phyloP scores from a whole-genome alignment of 1,140 invertebrate species.

The Nixonia krombeini region DNA sequence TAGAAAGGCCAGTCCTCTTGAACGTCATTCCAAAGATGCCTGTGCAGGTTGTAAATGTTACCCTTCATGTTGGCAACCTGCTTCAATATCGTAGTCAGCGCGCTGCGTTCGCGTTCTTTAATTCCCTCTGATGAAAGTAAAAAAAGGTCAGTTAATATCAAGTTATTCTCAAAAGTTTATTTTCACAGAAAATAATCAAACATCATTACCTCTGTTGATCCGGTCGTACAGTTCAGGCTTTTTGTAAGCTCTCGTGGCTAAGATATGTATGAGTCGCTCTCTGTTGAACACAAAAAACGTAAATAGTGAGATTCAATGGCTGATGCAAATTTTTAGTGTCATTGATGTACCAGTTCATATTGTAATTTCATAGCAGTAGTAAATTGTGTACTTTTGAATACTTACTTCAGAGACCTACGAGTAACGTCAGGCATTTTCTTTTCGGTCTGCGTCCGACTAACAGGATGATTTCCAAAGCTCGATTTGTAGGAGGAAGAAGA shows the following conservation, averaged over 20 bases:
- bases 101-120: conserved; percentile 84
- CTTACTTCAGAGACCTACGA: conserved; percentile 73
- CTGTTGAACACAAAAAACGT: conserved; percentile 73
- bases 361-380: too few species aligned
- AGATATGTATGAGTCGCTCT: conserved; percentile 92
- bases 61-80: conserved; percentile 86
- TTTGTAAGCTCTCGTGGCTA: conserved; percentile 92
- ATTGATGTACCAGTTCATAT: too few species aligned
- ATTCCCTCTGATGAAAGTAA: conserved; percentile 82
- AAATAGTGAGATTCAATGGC: conserved; percentile 22
- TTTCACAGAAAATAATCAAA: conserved; percentile 21
- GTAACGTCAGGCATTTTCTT: conserved; percentile 75
- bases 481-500: conserved; percentile 49
- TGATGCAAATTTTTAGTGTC: too few species aligned
- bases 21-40: conserved; percentile 92
- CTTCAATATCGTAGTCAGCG: conserved; percentile 82
- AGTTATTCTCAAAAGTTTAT: conserved; percentile 1
- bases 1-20: conserved; percentile 96
- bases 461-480: conserved; percentile 41
- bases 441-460: conserved; percentile 52
- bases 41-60: conserved; percentile 89
- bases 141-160: conserved; percentile 9
- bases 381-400: conserved; percentile 6
- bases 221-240: conserved; percentile 89
- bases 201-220: conserved; percentile 81